Conservation (phyloP, 30 jellyfish, hydroid and myxozoan genomes). For the Aurelia aurita complex sp. Pacific region DNA sequence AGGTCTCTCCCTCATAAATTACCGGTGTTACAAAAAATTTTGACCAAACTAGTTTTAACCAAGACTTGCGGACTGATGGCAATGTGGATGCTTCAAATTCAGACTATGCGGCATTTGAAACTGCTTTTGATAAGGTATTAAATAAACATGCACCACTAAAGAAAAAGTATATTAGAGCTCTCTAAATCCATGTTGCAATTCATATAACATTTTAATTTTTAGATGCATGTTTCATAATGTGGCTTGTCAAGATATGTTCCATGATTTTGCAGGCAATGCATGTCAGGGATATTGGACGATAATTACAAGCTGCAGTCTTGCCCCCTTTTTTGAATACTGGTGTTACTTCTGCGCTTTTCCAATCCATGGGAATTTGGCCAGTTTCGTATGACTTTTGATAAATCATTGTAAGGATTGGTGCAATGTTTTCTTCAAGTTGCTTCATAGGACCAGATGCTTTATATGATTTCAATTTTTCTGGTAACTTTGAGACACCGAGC, state of each 20-base stretch:
- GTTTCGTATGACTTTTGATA: conserved; percentile 21
- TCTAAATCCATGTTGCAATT: conserved; percentile 33
- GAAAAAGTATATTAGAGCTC: not conserved
- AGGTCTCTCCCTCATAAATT: no score
- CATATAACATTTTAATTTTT: conserved; percentile 16
- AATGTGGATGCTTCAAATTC: no score
- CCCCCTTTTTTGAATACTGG: conserved; percentile 25
- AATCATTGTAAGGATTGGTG: conserved; percentile 17
- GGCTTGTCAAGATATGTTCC: conserved; percentile 26
- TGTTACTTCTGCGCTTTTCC: conserved; percentile 32
- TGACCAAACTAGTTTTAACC: no score
- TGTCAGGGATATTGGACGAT: conserved; percentile 24
- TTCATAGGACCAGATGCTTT: conserved; percentile 29
- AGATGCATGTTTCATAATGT: conserved; percentile 17
- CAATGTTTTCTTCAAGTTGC: conserved; percentile 18
- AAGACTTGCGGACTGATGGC: no score
- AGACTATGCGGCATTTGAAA: no score
- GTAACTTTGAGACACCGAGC: conserved; percentile 20
- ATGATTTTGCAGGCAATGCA: conserved; percentile 34
- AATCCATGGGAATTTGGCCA: conserved; percentile 20
- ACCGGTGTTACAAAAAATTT: no score
- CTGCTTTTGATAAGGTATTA: no score
- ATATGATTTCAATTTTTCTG: conserved; percentile 20
- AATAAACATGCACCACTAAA: no score
- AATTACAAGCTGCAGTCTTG: conserved; percentile 12